Conservation (phyloP, 1,140 invertebrate species). For the Cheumatopsyche charites region DNA sequence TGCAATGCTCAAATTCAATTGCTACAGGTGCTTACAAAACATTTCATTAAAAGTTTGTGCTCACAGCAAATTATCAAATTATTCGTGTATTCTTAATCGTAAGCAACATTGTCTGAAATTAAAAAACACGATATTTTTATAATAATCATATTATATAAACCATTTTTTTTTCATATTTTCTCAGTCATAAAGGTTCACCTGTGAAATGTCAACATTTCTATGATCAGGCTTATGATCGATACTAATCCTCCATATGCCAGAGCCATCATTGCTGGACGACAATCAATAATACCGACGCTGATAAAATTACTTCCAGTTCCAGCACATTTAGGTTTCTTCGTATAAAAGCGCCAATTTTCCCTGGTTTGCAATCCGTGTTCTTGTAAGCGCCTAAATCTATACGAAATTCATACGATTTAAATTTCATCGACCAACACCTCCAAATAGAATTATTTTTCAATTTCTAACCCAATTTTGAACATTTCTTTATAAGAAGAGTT, state of each 20-base stretch:
- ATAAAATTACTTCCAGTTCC: conserved; percentile 58
- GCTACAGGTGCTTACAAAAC: too few species aligned
- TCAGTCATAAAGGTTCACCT: not conserved
- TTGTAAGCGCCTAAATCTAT: conserved; percentile 61
- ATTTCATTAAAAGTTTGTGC: too few species aligned
- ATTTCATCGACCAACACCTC: not conserved
- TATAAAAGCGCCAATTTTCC: conserved; percentile 61
- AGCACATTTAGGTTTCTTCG: conserved; percentile 63
- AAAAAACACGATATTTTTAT: too few species aligned
- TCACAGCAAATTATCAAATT: too few species aligned
- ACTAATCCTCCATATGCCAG: conserved; percentile 56
- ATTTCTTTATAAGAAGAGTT: conserved; percentile 67
- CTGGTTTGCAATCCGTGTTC: conserved; percentile 65
- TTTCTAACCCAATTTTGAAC: conserved; percentile 62
- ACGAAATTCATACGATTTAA: not conserved
- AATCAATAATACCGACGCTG: conserved; percentile 63
- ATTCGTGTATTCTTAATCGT: too few species aligned
- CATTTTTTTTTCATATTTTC: too few species aligned
- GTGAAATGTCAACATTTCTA: conserved; percentile 48
- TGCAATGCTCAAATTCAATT: too few species aligned
- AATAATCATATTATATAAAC: too few species aligned
- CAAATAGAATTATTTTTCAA: conserved; percentile 18
- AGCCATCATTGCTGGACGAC: conserved; percentile 55
- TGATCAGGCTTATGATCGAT: conserved; percentile 47
- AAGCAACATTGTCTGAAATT: too few species aligned